These are phyloP conservation scores for Prorops nasuta DNA, from an alignment of 1,140 invertebrate species.

Conservation along the genomic window DNA sequence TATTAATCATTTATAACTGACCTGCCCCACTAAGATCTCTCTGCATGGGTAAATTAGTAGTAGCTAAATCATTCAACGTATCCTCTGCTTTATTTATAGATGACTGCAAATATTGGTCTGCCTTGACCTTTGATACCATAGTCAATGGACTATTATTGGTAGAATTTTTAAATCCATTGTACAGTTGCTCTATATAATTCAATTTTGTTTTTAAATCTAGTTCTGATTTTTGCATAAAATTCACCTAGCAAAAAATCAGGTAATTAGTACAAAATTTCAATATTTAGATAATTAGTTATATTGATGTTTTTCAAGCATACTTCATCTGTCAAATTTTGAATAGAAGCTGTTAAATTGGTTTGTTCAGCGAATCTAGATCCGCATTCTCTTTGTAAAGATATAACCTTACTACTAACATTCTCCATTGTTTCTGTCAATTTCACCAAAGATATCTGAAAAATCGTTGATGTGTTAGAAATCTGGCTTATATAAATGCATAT, in stretches of 20 bases:
- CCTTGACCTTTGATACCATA: too few species aligned
- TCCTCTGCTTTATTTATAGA: too few species aligned
- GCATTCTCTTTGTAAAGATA: constrained; percentile 45
- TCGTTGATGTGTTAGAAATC: constrained; percentile 1
- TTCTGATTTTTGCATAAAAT: constrained; percentile 24
- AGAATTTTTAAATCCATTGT: constrained; percentile 32
- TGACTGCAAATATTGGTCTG: too few species aligned
- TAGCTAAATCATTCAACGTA: too few species aligned
- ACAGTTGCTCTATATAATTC: constrained; percentile 36
- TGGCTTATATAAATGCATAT: not conserved
- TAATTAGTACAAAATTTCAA: not conserved
- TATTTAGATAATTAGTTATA: not conserved
- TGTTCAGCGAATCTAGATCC: constrained; percentile 32
- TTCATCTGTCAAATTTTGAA: constrained; percentile 37
- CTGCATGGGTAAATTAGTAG: too few species aligned
- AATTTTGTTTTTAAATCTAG: constrained; percentile 27
- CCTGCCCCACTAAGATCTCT: too few species aligned
- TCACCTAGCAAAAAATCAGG: constrained; percentile 33
- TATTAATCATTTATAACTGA: too few species aligned
- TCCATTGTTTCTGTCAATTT: constrained; percentile 44
- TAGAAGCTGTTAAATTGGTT: constrained; percentile 19
- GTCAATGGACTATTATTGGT: too few species aligned
- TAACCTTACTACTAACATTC: constrained; percentile 47
- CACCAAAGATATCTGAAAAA: constrained; percentile 43
- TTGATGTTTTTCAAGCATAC: too few species aligned